A percentile compares a stretch with the other conserved stretches of the same genome.
Conservation (phyloP, 2,797 vertebrate species). For the Melanotaenia nigrans region DNA sequence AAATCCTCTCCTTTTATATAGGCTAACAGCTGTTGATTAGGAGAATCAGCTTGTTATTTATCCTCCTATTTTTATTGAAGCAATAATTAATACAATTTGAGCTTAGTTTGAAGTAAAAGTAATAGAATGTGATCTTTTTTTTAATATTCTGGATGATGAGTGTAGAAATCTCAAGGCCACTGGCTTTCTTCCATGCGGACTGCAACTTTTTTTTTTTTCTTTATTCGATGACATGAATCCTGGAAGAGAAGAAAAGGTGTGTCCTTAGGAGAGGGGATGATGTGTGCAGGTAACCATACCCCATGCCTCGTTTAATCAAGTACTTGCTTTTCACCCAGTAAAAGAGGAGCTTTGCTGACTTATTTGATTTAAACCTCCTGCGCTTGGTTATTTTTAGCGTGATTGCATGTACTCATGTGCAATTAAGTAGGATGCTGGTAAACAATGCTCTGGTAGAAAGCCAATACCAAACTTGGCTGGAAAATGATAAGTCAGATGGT, state of each 20-base stretch:
- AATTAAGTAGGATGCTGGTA: constrained; percentile 68
- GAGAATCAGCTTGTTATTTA: no score
- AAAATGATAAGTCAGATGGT: constrained; percentile 65
- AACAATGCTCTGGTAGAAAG: constrained; percentile 70
- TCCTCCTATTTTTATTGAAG: no score
- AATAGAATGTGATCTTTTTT: no score
- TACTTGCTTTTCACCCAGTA: constrained; percentile 33
- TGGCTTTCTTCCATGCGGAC: no score
- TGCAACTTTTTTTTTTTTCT: background rate
- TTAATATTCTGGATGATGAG: no score
- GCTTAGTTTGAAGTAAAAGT: no score
- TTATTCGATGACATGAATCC: background rate
- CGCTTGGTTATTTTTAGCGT: constrained; percentile 64
- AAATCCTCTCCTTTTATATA: no score
- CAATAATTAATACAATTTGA: no score
- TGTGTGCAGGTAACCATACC: constrained; percentile 28
- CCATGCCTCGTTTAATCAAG: constrained; percentile 6
- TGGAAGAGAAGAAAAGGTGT: constrained; percentile 3
- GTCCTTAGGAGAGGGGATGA: constrained; percentile 13
- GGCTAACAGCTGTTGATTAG: no score
- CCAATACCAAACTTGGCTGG: constrained; percentile 65
- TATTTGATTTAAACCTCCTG: constrained; percentile 27
- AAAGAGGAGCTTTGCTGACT: constrained; percentile 25
- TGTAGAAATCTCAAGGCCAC: no score
- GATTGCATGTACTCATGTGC: constrained; percentile 35